These are phyloP conservation scores for Cisticola juncidis DNA, from an alignment of 2,113 vertebrate genomes.

Conservation along the genomic window DNA sequence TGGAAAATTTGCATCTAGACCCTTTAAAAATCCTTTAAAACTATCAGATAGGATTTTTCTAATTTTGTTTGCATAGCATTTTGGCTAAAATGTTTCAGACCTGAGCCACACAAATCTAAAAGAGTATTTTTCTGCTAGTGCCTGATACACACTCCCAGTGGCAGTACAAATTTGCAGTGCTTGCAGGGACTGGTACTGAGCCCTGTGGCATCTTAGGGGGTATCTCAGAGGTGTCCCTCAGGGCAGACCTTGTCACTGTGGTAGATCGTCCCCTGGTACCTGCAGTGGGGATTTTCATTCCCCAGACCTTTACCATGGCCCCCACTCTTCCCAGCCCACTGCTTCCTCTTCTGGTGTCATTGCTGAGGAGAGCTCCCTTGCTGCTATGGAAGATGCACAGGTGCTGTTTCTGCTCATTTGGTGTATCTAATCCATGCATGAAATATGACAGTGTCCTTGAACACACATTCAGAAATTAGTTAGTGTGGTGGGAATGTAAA, in stretches of 20 bases:
- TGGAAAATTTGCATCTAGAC: background rate
- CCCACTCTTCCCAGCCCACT: accelerated
- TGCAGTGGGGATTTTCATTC: background rate
- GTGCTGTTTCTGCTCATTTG: background rate
- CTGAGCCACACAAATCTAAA: background rate
- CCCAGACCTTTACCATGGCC: background rate
- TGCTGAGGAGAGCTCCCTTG: background rate
- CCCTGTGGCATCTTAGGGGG: accelerated
- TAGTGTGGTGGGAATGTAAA: background rate
- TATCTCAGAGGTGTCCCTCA: background rate
- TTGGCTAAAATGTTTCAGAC: background rate
- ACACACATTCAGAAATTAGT: background rate
- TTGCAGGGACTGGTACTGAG: background rate
- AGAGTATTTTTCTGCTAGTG: background rate
- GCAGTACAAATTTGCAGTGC: accelerated
- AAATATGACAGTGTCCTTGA: background rate
- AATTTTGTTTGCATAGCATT: background rate
- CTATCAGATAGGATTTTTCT: background rate
- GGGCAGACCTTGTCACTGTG: background rate
- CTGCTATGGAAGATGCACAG: background rate
- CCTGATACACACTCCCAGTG: background rate
- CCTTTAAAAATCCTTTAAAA: background rate
- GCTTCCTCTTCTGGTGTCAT: background rate
- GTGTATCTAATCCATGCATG: background rate
- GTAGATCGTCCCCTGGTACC: background rate